Evolutionary conservation across 2,797 vertebrate genomes (phyloP), one percentile per base, ranked within the genome.

Genomic region (Propithecus deckenii): DNA sequence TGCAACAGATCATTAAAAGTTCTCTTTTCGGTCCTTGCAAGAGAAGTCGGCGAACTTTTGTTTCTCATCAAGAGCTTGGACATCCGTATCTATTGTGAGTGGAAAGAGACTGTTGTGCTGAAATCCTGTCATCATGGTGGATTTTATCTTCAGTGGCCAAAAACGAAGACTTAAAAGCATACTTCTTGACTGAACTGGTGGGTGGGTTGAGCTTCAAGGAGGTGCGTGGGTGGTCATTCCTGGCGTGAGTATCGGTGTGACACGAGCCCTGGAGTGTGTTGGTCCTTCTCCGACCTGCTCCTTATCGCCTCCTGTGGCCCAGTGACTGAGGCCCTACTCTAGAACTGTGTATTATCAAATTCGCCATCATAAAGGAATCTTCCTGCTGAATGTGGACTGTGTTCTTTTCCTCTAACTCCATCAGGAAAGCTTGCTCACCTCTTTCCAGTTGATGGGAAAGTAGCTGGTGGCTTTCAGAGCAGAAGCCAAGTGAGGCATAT

Each of bases 331-430:
- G 96, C 94, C 97, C 94, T 96, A 5, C 86, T 98, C 97, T 98
- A 97, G 98, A 97, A 98, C 97, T 98, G 98, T 98, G 97, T 98
- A 96, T 98, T 93, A 97, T 97, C 98, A 97, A 97, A 97, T 97
- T 98, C 75, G 95, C 98, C 98, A 79, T 97, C 98, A 99, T 99
- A 99, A 98, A 98, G 96, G 93, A 98, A 96, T 96, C 98, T 98
- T 98, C 96, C 97, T 98, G 98, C 97, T 89, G 96, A 98, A 90
- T 46, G 61, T 48, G 89, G 80, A 43, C 75, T 0, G 97, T 98
- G 85, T 83, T 98, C 92, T 89, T 98, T 98, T 98, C 50, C 88
- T 87, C 75, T 78, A 14, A 55, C 50, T 69, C 55, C 65, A 4
- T 32, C 43, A 28, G 18, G 52, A 61, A 28, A 14, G 20, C 65